phyloP scores from a whole-genome alignment of 2,888 invertebrate genomes.

The Cosmia pyralina region DNA sequence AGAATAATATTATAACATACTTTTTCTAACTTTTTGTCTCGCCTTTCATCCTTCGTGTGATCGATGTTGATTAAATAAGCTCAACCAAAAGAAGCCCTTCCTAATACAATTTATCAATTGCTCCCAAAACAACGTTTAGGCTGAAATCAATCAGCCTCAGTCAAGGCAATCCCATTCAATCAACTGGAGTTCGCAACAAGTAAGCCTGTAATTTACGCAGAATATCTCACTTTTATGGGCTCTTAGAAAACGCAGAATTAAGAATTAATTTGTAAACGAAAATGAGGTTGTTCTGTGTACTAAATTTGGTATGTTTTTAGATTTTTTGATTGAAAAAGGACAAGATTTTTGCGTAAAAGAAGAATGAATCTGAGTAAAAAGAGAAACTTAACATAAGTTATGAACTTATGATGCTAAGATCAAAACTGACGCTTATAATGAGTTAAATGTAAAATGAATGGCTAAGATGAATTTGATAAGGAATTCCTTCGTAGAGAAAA shows the following conservation, averaged over 20 bases:
- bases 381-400: neutral
- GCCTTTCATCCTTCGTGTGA: neutral
- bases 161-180: slow-evolving; percentile 51
- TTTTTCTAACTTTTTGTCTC: neutral
- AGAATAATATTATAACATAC: no score
- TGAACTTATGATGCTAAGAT: slow-evolving; percentile 14
- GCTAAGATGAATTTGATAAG: slow-evolving; percentile 23
- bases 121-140: slow-evolving; percentile 38
- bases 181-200: slow-evolving; percentile 49
- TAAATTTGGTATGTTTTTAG: neutral
- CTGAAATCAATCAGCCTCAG: slow-evolving; percentile 54
- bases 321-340: neutral
- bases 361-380: neutral
- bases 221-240: slow-evolving; percentile 23
- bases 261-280: slow-evolving; percentile 4
- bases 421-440: slow-evolving; percentile 3
- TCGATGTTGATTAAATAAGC: slow-evolving; percentile 15
- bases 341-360: no score
- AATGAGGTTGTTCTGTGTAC: neutral
- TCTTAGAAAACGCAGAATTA: slow-evolving; percentile 26
- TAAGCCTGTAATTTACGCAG: slow-evolving; percentile 45
- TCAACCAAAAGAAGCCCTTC: slow-evolving; percentile 2
- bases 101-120: slow-evolving; percentile 38
- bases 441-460: slow-evolving; percentile 16
- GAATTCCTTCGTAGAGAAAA: slow-evolving; percentile 18